Conservation (phyloP, 2,888 invertebrate species). For the Lasiommata megera region DNA sequence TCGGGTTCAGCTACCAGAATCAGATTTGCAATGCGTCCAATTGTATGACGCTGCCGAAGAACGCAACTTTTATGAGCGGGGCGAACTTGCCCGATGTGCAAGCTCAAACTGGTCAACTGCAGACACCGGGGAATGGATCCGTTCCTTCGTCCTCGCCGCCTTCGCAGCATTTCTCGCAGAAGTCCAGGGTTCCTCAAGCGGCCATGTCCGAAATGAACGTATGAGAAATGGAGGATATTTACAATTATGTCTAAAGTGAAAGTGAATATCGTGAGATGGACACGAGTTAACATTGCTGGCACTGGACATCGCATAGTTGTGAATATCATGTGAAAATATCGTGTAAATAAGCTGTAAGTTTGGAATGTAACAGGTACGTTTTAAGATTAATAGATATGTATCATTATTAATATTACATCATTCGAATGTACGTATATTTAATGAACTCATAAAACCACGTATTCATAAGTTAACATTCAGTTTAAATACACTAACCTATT, state of each 20-base stretch:
- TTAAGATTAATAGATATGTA: constrained; percentile 43
- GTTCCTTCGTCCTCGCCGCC: constrained; percentile 70
- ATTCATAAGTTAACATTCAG: neutral
- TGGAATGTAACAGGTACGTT: constrained; percentile 48
- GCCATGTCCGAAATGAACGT: constrained; percentile 95
- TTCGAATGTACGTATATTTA: constrained; percentile 24
- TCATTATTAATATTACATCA: constrained; percentile 19
- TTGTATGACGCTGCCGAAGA: constrained; percentile 84
- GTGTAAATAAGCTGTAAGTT: constrained; percentile 51
- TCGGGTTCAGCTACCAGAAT: constrained; percentile 72
- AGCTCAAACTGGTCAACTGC: constrained; percentile 70
- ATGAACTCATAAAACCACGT: constrained; percentile 16
- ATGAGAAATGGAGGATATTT: constrained; percentile 85
- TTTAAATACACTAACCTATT: no score
- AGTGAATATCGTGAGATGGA: constrained; percentile 45
- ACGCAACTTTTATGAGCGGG: constrained; percentile 75
- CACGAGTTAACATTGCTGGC: constrained; percentile 42
- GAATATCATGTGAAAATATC: constrained; percentile 59
- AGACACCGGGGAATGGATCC: constrained; percentile 67
- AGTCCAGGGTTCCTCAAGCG: constrained; percentile 86
- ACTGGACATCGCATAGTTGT: constrained; percentile 70
- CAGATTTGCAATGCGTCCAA: constrained; percentile 72
- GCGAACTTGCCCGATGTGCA: constrained; percentile 75
- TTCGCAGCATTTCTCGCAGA: constrained; percentile 72
- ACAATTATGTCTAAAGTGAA: constrained; percentile 79